Conservation (phyloP, 2,888 invertebrate species). For the Leucophora obtusa region DNA sequence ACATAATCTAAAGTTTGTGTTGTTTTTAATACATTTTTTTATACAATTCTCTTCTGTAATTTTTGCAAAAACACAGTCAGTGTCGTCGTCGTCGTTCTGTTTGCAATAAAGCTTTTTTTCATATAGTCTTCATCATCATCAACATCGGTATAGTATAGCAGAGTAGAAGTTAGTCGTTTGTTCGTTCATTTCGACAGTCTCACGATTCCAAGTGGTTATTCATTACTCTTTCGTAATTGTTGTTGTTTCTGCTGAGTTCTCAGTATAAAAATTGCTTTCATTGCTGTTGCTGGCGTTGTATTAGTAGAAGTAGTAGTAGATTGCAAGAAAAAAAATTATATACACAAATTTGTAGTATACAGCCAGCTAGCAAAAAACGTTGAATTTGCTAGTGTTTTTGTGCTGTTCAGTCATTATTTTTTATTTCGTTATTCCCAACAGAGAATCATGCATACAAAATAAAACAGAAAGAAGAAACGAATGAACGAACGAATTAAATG, state of each 20-base stretch:
- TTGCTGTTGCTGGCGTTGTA: slow-evolving; percentile 24
- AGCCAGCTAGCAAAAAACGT: slow-evolving; percentile 8
- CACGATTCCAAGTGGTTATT: slow-evolving; percentile 55
- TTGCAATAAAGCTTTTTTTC: slow-evolving; percentile 11
- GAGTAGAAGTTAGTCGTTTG: background rate
- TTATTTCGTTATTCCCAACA: slow-evolving; percentile 44
- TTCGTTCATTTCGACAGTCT: slow-evolving; percentile 41
- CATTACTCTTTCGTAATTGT: slow-evolving; percentile 38
- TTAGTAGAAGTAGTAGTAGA: slow-evolving; percentile 12
- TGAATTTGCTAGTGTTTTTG: slow-evolving; percentile 29
- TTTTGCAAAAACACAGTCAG: slow-evolving; percentile 29
- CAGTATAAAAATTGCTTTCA: slow-evolving; percentile 61
- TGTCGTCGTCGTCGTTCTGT: slow-evolving; percentile 14
- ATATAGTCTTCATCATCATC: slow-evolving; percentile 16
- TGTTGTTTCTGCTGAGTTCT: slow-evolving; percentile 43
- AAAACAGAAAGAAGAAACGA: slow-evolving; percentile 9
- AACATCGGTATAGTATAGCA: background rate
- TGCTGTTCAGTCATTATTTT: slow-evolving; percentile 47
- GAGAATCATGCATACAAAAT: slow-evolving; percentile 31
- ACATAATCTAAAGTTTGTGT: slow-evolving; percentile 38
- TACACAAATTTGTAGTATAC: slow-evolving; percentile 4
- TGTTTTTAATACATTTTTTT: background rate
- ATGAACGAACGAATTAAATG: slow-evolving; percentile 24
- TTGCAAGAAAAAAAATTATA: slow-evolving; percentile 48
- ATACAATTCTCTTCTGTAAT: slow-evolving; percentile 10